A percentile compares a stretch with the other conserved stretches of the same genome.
These are phyloP conservation scores for Lycaon pictus DNA, from an alignment of 2,113 vertebrate genomes.

Conservation along the genomic window DNA sequence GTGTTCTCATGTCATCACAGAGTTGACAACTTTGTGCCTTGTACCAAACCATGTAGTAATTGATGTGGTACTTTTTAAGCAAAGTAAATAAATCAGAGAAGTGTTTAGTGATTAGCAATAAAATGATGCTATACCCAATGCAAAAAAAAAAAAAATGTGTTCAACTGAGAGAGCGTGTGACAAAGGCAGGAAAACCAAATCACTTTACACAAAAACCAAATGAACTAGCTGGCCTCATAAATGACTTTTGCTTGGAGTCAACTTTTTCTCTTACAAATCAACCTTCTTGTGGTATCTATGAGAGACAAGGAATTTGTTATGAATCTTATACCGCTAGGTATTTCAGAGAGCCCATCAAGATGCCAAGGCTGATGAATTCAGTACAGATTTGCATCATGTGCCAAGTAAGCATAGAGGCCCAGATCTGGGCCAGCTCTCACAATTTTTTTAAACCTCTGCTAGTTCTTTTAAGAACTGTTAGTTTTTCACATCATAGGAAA, in stretches of 20 bases:
- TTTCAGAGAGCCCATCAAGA: not conserved
- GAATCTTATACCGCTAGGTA: not conserved
- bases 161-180: not conserved
- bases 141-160: not conserved
- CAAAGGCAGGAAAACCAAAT: not conserved
- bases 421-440: not conserved
- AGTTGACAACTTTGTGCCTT: not conserved
- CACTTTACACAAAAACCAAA: not conserved
- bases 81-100: not conserved
- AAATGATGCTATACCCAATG: not conserved
- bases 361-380: not conserved
- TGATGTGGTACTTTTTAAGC: constrained; percentile 3
- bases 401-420: not conserved
- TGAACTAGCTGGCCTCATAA: not conserved
- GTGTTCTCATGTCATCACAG: not conserved
- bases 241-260: not conserved
- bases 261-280: not conserved
- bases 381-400: not conserved
- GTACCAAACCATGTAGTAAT: not conserved
- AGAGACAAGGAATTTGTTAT: not conserved
- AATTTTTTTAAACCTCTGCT: not conserved
- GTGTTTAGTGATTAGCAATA: not conserved
- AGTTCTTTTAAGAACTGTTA: not conserved
- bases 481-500: constrained; percentile 10
- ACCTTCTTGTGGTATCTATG: not conserved